A percentile compares a stretch with the other conserved stretches of the same genome.
These are phyloP conservation scores for Carassius gibelio DNA, from an alignment of 2,113 vertebrate genomes.

Conservation along the genomic window DNA sequence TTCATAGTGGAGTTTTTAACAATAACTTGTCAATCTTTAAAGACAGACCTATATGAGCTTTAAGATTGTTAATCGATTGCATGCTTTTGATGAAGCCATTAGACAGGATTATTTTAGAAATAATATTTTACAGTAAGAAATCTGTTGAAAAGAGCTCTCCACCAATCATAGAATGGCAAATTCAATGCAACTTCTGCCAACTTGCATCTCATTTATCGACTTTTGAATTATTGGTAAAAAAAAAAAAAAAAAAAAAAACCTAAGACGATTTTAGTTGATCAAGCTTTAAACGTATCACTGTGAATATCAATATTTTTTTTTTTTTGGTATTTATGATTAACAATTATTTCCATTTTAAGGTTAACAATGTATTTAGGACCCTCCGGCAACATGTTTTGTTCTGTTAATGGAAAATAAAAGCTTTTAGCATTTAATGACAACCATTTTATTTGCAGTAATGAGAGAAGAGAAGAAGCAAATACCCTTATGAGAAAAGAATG, in stretches of 20 bases:
- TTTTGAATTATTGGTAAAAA: too few species aligned
- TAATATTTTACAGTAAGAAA: not conserved
- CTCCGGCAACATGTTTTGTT: not conserved
- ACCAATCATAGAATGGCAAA: not conserved
- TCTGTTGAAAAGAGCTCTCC: not conserved
- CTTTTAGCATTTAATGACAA: conserved; percentile 21
- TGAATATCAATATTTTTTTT: not conserved
- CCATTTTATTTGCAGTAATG: conserved; percentile 32
- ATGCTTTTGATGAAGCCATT: not conserved
- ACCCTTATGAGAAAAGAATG: conserved; percentile 23
- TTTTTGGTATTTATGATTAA: not conserved
- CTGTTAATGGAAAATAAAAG: conserved; percentile 12
- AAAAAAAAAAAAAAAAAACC: not conserved
- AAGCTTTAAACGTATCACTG: not conserved
- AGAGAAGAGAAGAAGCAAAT: conserved; percentile 28
- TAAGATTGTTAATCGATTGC: not conserved
- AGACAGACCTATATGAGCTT: not conserved
- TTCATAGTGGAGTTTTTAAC: not conserved
- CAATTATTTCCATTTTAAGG: not conserved
- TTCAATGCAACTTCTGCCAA: not conserved
- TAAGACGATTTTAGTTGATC: not conserved
- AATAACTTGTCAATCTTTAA: not conserved
- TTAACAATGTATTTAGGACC: not conserved
- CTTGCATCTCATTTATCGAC: not conserved
- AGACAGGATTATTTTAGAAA: not conserved